Evolutionary conservation across 2,797 vertebrate genomes (phyloP), one percentile per base, ranked within the genome.

Genomic region (Bradypus variegatus): DNA sequence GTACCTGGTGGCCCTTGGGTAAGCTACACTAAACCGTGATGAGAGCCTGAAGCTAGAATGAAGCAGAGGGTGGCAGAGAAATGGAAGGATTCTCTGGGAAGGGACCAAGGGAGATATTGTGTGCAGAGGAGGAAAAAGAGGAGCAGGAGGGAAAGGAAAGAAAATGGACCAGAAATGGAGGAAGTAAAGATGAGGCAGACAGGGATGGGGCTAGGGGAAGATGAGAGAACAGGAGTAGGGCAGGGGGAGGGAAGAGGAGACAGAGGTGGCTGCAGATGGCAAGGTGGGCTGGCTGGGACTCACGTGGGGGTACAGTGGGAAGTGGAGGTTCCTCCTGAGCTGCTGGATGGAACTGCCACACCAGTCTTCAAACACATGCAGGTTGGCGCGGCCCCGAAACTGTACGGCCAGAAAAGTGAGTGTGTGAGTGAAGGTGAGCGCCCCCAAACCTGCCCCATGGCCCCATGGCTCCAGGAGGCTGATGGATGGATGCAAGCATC

Each of bases 311-410:
- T 98, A 98, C 31, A 99, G 96, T 0, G 99, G 99, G 93, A 98
- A 99, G 96, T 99, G 99, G 5, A 98, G 97, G 94, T 99, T 99
- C 70, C 97, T 98, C 93, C 97, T 97, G 64, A 99, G 98, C 89
- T 98, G 98, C 33, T 97, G 96, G 9, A 97, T 95, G 64, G 98
- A 98, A 73, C 97, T 95, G 75, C 99, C 99, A 11, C 99, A 99
- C 99, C 99, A 99, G 97, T 99, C 99, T 92, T 99, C 99, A 94
- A 99, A 99, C 73, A 98, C 97, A 0, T 99, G 99, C 94, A 99
- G 97, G 95, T 99, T 99, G 95, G 97, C 99, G 38, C 91, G 97
- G 81, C 99, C 99, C 95, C 95, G 97, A 94, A 98, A 98, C 99
- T 99, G 96, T 38, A 58, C 0, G 53, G 45, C n/a, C 5, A 45